These are phyloP conservation scores for Aplochiton taeniatus DNA, from an alignment of 2,797 vertebrate species.

Conservation along the genomic window DNA sequence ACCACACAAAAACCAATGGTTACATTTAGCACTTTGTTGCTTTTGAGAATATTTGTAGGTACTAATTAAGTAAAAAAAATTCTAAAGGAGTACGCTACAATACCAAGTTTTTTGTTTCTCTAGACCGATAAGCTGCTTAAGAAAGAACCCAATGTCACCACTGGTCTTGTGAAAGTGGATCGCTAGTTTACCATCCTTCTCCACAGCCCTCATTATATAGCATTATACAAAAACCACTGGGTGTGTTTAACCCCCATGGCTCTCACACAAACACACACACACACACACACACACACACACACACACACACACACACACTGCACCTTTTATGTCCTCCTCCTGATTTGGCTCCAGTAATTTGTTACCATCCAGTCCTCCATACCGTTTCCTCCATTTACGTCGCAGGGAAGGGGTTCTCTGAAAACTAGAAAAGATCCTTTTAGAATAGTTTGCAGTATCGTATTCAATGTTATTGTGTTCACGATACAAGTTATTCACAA, in stretches of 20 bases:
- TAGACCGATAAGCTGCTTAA: not conserved
- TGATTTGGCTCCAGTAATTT: constrained; percentile 73
- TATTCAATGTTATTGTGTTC: too few relatives aligned
- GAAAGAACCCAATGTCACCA: too few relatives aligned
- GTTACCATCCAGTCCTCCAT: constrained; percentile 73
- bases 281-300: not conserved
- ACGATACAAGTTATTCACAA: too few relatives aligned
- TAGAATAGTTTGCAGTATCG: too few relatives aligned
- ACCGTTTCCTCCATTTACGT: constrained; percentile 76
- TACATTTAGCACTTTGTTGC: constrained; percentile 23
- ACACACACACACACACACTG: not conserved
- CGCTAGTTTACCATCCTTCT: constrained; percentile 7
- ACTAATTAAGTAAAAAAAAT: constrained; percentile 25
- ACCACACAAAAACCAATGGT: not conserved
- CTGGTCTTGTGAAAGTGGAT: constrained; percentile 13
- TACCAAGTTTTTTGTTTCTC: constrained; percentile 1
- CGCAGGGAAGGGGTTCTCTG: constrained; percentile 73
- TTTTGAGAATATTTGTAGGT: constrained; percentile 16
- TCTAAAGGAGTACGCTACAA: too few relatives aligned
- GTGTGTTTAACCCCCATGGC: constrained; percentile 7
- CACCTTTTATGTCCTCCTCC: constrained; percentile 66
- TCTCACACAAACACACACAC: constrained; percentile 28
- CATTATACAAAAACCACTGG: constrained; percentile 24
- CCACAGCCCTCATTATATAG: constrained; percentile 19
- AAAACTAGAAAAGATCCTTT: constrained; percentile 64